phyloP scores from a whole-genome alignment of 2,797 vertebrate genomes.

The Psittacula echo region DNA sequence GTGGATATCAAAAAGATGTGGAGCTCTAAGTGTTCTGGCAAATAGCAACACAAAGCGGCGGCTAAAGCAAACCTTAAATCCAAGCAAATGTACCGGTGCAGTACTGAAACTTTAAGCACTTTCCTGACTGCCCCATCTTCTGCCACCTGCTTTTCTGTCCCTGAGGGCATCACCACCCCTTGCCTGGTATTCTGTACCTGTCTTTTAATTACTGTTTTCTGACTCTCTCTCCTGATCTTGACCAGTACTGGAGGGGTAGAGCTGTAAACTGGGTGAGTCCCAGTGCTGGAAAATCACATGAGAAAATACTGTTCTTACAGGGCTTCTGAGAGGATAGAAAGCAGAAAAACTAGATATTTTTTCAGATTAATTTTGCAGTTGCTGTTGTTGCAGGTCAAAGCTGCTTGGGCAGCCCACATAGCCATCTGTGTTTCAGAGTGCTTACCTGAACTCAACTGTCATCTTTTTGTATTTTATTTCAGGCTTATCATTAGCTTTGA shows the following conservation, averaged over 20 bases:
- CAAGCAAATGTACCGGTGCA: background rate
- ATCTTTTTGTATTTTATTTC: constrained; percentile 3
- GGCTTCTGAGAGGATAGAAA: constrained; percentile 16
- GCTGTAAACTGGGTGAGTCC: background rate
- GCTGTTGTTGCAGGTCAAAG: constrained; percentile 35
- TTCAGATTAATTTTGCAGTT: constrained; percentile 31
- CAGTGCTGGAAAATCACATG: background rate
- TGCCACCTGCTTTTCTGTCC: background rate
- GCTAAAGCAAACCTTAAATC: background rate
- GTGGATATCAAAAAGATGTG: background rate
- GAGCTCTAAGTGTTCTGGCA: background rate
- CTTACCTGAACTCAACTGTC: constrained; percentile 61
- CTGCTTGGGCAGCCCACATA: constrained; percentile 56
- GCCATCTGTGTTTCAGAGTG: constrained; percentile 42
- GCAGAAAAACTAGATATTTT: background rate
- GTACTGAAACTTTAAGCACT: background rate
- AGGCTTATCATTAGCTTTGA: constrained; percentile 55
- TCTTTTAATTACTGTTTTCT: background rate
- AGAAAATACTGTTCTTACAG: background rate
- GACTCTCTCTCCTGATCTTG: background rate
- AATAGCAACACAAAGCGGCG: background rate
- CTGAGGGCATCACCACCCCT: background rate
- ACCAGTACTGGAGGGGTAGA: background rate
- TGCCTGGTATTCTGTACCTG: background rate
- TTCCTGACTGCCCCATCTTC: background rate